Conservation (phyloP, 2,797 vertebrate genomes). For the Enteromius mattozi region DNA sequence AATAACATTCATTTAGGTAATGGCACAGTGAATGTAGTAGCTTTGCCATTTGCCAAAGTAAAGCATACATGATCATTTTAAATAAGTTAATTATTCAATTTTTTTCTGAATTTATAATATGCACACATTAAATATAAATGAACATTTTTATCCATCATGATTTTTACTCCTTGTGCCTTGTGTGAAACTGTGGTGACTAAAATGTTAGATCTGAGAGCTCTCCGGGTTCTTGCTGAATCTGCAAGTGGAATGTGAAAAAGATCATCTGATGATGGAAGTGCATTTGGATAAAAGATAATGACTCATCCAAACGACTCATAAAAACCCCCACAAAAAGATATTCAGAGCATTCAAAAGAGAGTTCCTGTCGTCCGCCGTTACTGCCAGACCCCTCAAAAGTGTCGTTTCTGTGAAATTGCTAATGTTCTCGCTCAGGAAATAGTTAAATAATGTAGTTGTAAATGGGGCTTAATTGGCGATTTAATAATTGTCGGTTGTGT, state of each 20-base stretch:
- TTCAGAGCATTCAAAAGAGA: conserved; percentile 32
- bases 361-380: conserved; percentile 1
- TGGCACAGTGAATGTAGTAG: no score
- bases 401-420: conserved; percentile 51
- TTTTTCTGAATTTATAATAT: background rate
- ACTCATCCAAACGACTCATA: conserved; percentile 48
- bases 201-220: conserved; percentile 40
- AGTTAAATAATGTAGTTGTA: conserved; percentile 61
- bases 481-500: conserved; percentile 58
- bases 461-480: conserved; percentile 59
- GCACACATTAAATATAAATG: background rate
- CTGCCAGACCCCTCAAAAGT: background rate
- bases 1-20: no score
- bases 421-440: conserved; percentile 49
- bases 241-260: conserved; percentile 62
- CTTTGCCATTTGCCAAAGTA: no score
- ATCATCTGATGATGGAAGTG: conserved; percentile 60
- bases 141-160: background rate
- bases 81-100: background rate
- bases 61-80: no score
- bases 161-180: background rate
- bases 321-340: conserved; percentile 30
- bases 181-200: conserved; percentile 27
- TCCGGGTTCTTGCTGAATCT: background rate
- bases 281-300: conserved; percentile 52